Conservation (phyloP, 2,888 invertebrate species). For the Nomada lathburiana region DNA sequence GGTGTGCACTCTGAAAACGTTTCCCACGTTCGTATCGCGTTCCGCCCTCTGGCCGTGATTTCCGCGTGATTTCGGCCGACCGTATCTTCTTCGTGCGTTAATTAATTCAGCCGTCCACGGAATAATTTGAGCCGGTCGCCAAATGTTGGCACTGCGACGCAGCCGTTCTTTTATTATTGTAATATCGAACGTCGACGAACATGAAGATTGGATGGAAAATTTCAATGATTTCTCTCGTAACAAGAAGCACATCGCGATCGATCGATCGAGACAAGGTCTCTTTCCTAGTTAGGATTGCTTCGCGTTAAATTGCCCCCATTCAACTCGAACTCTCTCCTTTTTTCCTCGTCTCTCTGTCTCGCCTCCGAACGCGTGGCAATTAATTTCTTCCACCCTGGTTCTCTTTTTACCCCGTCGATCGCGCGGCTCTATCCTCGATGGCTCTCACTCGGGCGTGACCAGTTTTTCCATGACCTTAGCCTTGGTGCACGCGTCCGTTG, state of each 20-base stretch:
- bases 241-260: too few relatives aligned
- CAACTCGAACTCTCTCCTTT: background rate
- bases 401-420: conserved; percentile 28
- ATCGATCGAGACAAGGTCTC: too few relatives aligned
- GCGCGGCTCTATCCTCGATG: background rate
- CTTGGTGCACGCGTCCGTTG: background rate
- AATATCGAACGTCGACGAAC: too few relatives aligned
- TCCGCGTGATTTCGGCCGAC: conserved; percentile 56
- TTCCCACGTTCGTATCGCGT: conserved; percentile 73
- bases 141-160: too few relatives aligned
- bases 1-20: conserved; percentile 65
- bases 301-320: conserved; percentile 34
- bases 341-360: background rate
- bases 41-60: conserved; percentile 53
- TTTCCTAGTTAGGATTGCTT: conserved; percentile 1
- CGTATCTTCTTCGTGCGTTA: conserved; percentile 18
- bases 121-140: too few relatives aligned
- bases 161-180: too few relatives aligned
- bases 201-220: too few relatives aligned
- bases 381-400: conserved; percentile 35
- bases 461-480: conserved; percentile 27
- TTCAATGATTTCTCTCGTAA: too few relatives aligned
- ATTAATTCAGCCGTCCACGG: conserved; percentile 16
- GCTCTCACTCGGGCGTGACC: conserved; percentile 16
- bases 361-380: conserved; percentile 17